Conservation (phyloP, 1,140 invertebrate species). For the Eumeta japonica region DNA sequence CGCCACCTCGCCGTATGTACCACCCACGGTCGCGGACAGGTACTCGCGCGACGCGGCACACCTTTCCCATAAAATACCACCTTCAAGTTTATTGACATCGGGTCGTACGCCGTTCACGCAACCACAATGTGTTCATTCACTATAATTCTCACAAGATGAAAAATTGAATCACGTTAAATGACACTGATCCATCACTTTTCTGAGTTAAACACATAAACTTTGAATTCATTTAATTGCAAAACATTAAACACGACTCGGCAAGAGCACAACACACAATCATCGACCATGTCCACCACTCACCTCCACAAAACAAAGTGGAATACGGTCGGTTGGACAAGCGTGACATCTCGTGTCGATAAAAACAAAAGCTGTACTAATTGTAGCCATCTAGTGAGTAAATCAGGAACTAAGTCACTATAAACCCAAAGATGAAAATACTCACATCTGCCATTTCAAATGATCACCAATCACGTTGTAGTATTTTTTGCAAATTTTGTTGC, state of each 20-base stretch:
- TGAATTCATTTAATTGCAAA: slow-evolving; percentile 16
- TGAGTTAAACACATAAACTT: too few species aligned
- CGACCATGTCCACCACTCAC: too few species aligned
- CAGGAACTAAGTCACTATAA: too few species aligned
- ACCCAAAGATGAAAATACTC: too few species aligned
- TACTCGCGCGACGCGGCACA: slow-evolving; percentile 48
- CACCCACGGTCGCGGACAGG: slow-evolving; percentile 43
- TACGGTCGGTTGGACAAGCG: slow-evolving; percentile 18
- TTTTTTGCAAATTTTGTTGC: too few species aligned
- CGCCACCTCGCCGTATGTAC: slow-evolving; percentile 28
- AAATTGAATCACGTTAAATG: too few species aligned
- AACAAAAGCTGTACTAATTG: not conserved
- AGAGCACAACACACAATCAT: slow-evolving; percentile 23
- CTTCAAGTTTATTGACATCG: slow-evolving; percentile 56
- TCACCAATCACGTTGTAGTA: too few species aligned
- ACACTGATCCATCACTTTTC: too few species aligned
- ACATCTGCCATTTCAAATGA: too few species aligned
- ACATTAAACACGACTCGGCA: slow-evolving; percentile 42
- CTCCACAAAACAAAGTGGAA: slow-evolving; percentile 57
- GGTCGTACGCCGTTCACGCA: slow-evolving; percentile 16
- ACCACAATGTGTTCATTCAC: too few species aligned
- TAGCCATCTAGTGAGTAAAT: slow-evolving; percentile 5
- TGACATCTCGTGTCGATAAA: slow-evolving; percentile 30
- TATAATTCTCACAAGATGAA: not conserved
- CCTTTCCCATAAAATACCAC: slow-evolving; percentile 56